A percentile compares a stretch with the other conserved stretches of the same genome.
These are phyloP conservation scores for Montipora sp. DNA, from an alignment of 64 coral and sea anemone species.

Conservation along the genomic window DNA sequence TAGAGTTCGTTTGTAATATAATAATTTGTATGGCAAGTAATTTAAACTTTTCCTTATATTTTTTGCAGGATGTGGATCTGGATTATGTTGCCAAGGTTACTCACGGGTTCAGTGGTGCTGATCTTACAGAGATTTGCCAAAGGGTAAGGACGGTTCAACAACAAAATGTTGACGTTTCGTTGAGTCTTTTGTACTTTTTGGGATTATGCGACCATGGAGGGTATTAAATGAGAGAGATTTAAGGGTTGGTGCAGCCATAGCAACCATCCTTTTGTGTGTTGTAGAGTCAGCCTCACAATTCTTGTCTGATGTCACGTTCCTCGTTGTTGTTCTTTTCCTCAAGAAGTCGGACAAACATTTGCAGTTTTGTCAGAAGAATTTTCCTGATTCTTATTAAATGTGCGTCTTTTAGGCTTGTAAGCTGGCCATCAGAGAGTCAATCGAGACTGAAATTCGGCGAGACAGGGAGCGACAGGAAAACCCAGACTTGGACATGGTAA, in stretches of 20 bases:
- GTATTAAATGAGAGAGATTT: background rate
- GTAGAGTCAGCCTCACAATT: no score
- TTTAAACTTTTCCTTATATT: background rate
- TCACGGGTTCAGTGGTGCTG: constrained; percentile 98
- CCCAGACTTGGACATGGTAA: constrained; percentile 95
- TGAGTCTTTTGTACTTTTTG: background rate
- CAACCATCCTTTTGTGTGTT: no score
- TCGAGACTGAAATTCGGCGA: constrained; percentile 87
- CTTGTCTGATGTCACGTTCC: no score
- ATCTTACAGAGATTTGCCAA: constrained; percentile 98
- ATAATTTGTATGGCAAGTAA: background rate
- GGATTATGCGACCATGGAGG: background rate
- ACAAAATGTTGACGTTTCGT: background rate
- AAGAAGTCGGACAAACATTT: no score
- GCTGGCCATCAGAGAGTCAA: constrained; percentile 94
- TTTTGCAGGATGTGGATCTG: constrained; percentile 90
- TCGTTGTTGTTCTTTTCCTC: no score
- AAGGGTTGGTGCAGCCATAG: no score
- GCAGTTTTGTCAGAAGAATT: background rate
- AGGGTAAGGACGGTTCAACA: constrained; percentile 61
- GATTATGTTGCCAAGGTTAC: constrained; percentile 95
- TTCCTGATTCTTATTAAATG: background rate
- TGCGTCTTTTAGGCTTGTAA: constrained; percentile 79
- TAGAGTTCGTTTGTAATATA: no score
- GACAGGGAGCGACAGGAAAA: constrained; percentile 91